A percentile compares a stretch with the other conserved stretches of the same genome.
Conservation (phyloP, 2,888 invertebrate species). For the Oithona nana region DNA sequence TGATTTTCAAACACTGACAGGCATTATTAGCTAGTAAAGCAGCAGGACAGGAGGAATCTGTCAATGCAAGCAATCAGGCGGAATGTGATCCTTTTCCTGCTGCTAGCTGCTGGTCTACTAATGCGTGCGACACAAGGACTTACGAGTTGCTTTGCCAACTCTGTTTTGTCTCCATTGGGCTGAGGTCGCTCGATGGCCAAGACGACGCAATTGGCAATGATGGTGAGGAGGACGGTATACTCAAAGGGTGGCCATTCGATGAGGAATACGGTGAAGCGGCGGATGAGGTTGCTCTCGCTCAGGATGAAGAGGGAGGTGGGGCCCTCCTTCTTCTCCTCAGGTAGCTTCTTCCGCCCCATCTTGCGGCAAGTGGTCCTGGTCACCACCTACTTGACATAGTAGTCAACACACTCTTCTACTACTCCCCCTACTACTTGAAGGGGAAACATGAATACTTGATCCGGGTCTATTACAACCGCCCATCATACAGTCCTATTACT, state of each 20-base stretch:
- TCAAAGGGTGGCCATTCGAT: conserved; percentile 99
- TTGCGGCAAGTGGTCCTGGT: background rate
- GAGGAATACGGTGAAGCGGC: conserved; percentile 95
- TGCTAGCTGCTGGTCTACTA: background rate
- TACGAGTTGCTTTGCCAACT: conserved; percentile 95
- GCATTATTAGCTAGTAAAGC: too few relatives aligned
- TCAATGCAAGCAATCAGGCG: too few relatives aligned
- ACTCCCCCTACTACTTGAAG: too few relatives aligned
- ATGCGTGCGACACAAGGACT: conserved; percentile 27
- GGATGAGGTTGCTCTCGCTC: conserved; percentile 64
- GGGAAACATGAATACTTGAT: too few relatives aligned
- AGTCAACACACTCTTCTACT: too few relatives aligned
- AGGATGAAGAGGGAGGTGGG: conserved; percentile 95
- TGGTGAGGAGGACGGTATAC: conserved; percentile 99
- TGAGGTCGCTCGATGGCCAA: conserved; percentile 99
- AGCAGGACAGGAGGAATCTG: too few relatives aligned
- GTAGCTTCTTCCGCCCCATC: conserved; percentile 1
- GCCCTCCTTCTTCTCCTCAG: conserved; percentile 24
- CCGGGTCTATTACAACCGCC: too few relatives aligned
- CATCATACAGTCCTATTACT: too few relatives aligned
- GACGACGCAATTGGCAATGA: conserved; percentile 99
- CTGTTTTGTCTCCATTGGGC: conserved; percentile 96
- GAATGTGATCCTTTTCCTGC: too few relatives aligned
- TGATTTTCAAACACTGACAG: too few relatives aligned
- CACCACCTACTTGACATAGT: too few relatives aligned